Evolutionary conservation across 1,140 invertebrate species (phyloP).

Genomic region (Hycleus phaleratus): DNA sequence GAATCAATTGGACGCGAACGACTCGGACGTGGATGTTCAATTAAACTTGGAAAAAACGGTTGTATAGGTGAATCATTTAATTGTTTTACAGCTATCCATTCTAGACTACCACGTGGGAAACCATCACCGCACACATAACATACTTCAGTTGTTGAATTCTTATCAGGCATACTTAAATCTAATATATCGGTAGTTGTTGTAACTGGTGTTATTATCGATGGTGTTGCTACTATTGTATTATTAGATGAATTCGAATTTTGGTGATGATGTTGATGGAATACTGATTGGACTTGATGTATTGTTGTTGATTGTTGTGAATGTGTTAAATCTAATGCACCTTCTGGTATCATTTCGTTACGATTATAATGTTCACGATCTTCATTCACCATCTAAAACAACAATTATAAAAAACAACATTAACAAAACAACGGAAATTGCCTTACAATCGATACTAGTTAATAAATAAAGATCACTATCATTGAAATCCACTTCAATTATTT

Average conservation of each 20-base stretch:
- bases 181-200: conserved; percentile 57
- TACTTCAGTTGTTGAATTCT: conserved; percentile 81
- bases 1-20: conserved; percentile 78
- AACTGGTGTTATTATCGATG: too few species aligned
- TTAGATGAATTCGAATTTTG: conserved; percentile 38
- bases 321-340: conserved; percentile 59
- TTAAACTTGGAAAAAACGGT: conserved; percentile 81
- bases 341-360: conserved; percentile 29
- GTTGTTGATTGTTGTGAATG: conserved; percentile 36
- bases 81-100: conserved; percentile 54
- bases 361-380: conserved; percentile 20
- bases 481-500: too few species aligned
- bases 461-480: too few species aligned
- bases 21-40: conserved; percentile 70
- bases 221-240: too few species aligned
- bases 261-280: conserved; percentile 33
- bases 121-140: conserved; percentile 86
- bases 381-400: conserved; percentile 10
- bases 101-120: conserved; percentile 68
- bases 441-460: not conserved
- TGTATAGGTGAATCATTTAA: conserved; percentile 41
- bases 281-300: not conserved
- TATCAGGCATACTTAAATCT: conserved; percentile 84
- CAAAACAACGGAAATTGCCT: not conserved
- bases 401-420: conserved; percentile 3